Evolutionary conservation across 1,140 invertebrate species (phyloP), one percentile per base, ranked within the genome.

Genomic region (Bombus waltoni): DNA sequence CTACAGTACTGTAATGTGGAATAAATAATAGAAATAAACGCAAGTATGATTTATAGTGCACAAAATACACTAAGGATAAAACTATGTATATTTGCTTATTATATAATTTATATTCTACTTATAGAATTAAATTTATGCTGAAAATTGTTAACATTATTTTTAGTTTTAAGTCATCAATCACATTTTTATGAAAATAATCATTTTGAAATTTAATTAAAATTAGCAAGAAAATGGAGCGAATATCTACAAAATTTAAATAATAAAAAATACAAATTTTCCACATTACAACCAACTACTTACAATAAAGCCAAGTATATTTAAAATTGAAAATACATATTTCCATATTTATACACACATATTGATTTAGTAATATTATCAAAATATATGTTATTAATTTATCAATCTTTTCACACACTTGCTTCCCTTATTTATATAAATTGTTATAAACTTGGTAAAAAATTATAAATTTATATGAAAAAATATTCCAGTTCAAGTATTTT

Each of bases 401-500:
- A 62, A 68, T 79, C 40, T 86, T 38, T 57, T 22, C 28, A 2
- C 70, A 66, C 18, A 72, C 32, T 53, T 65, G 1, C 0, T 65
- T 18, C n/a, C 11, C 25, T 78, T 18, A 22, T 59, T 78, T n/a
- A 57, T n/a, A 2, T 81, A 15, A 38, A 75, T 10, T 44, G 38
- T 53, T 18, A 71, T 75, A 28, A 28, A 66, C 40, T 18, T 53
- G 8, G 9, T 71, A 35, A 78, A 40, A 53, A n/a, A 22, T 32
- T 28, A 59, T 15, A n/a, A n/a, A 53, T 59, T 59, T 44, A 66
- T 44, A 35, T 75, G 25, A 44, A 32, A 66, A 47, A 35, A 35
- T 13, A 35, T 38, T 35, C 11, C 1, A 38, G 40, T 77, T 90
- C 57, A 91, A 66, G 28, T 83, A 79, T 88, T 77, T 80, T 91